phyloP scores from a whole-genome alignment of 2,888 invertebrate species.

The Tetramorium bicarinatum region DNA sequence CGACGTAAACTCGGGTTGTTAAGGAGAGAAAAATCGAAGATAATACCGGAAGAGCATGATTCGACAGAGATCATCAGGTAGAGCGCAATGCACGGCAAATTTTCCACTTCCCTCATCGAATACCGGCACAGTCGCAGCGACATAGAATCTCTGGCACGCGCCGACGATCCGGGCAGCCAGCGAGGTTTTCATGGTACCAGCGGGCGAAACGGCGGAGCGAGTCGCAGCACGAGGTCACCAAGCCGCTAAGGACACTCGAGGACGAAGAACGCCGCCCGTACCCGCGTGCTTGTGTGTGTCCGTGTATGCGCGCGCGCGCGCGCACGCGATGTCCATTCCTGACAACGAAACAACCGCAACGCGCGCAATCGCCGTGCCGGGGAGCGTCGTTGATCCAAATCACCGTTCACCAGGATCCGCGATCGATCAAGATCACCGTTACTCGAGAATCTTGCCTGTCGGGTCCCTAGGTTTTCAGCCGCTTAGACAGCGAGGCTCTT shows the following conservation, averaged over 20 bases:
- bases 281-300: not conserved
- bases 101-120: not conserved
- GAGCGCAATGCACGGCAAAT: constrained; percentile 37
- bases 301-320: constrained; percentile 3
- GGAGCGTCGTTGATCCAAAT: constrained; percentile 34
- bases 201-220: constrained; percentile 15
- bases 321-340: constrained; percentile 43
- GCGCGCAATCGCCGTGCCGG: constrained; percentile 22
- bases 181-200: constrained; percentile 32
- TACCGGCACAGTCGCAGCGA: not conserved
- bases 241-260: constrained; percentile 38
- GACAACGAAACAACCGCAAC: constrained; percentile 29
- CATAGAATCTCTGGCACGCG: not conserved
- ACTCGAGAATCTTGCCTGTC: constrained; percentile 25
- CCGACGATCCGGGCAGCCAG: not conserved
- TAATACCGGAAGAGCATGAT: not conserved
- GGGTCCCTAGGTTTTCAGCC: not conserved
- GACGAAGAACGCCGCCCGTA: constrained; percentile 11
- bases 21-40: not conserved
- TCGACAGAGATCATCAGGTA: not conserved
- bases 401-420: constrained; percentile 46
- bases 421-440: constrained; percentile 52
- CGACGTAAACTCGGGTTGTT: not conserved
- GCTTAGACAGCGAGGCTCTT: not conserved
- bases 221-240: constrained; percentile 33